Percentiles rank a stretch among this genome's conserved stretches.
phyloP scores from a whole-genome alignment of 2,888 invertebrate species.

The Acleris laterana region DNA sequence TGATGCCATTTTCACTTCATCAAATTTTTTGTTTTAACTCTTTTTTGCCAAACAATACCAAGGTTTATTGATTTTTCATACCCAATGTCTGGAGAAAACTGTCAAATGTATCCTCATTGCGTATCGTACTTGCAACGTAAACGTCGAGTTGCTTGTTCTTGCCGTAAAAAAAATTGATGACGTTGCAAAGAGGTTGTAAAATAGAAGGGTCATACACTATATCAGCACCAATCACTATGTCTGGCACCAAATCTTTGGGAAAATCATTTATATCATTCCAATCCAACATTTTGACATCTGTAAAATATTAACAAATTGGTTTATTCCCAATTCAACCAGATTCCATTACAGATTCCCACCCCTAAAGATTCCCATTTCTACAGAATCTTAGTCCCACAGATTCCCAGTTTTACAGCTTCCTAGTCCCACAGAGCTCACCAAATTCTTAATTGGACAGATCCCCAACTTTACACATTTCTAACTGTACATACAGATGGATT shows the following conservation, averaged over 20 bases:
- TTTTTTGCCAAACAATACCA: neutral
- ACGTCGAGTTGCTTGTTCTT: constrained; percentile 61
- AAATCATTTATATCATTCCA: constrained; percentile 62
- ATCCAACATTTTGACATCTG: constrained; percentile 65
- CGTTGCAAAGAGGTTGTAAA: constrained; percentile 62
- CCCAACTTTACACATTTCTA: too few species aligned
- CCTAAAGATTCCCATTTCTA: too few species aligned
- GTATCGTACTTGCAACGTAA: constrained; percentile 74
- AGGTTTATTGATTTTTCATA: constrained; percentile 52
- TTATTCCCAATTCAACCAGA: too few species aligned
- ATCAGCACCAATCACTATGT: constrained; percentile 73
- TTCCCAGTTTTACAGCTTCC: too few species aligned
- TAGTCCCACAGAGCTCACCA: too few species aligned
- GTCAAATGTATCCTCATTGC: constrained; percentile 86
- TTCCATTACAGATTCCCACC: too few species aligned
- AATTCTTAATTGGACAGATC: too few species aligned
- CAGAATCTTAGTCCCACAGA: too few species aligned
- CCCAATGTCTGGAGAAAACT: constrained; percentile 84
- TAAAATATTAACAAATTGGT: too few species aligned
- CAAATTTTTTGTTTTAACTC: neutral
- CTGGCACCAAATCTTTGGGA: constrained; percentile 54
- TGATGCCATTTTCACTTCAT: neutral
- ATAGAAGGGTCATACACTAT: constrained; percentile 75
- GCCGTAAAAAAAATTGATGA: constrained; percentile 54
- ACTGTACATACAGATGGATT: too few species aligned